Base-by-base conservation (phyloP, 2,113 vertebrate genomes). In the Todiramphus saurophagus region DNA sequence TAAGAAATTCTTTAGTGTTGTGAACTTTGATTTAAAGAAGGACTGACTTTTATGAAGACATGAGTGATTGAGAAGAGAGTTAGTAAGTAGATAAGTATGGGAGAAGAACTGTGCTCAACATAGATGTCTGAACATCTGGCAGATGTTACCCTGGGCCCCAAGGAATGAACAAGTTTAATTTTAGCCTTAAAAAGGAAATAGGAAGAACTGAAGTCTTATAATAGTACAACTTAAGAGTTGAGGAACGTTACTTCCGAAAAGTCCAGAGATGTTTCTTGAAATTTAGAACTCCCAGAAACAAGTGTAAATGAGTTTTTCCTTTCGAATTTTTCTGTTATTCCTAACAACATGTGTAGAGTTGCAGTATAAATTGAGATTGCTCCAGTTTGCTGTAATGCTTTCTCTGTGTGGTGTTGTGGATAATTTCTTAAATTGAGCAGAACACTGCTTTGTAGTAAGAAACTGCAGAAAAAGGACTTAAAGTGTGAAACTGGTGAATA, bases 101-200 rank as follows among this genome's bases (percentile, higher is more conserved):
- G 94, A 93, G 95, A 84, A 97, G 93, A 97, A 87, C 86, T 94
- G 53, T 78, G 72, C 86, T 96, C 87, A 70, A 68, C 84, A 27
- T 96, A 95, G 93, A 94, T 96, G 86, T 94, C 91, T 97, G 95
- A 92, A 97, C 96, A 97, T 97, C 97, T 98, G 97, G 97, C 96
- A 98, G 96, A 98, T 98, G 97, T 98, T 97, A 91, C 94, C 88
- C 86, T 97, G 96, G 95, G 93, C 95, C 96, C 93, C 90, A 92
- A 97, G 95, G 97, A 98, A 97, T 95, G 95, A 96, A 94, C 96
- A 97, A 87, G 94, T 97, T 98, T 98, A 97, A 98, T 98, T 98
- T 98, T 98, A 97, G 96, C 76, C 74, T 94, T 96, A 88, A 95
- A 97, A 97, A 98, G 97, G 97, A 98, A 98, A 98, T 97, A 96